Percentiles rank a stretch among this genome's conserved stretches.
These are phyloP conservation scores for Microcebus jonahi DNA, from an alignment of 2,113 vertebrate species.

Conservation along the genomic window DNA sequence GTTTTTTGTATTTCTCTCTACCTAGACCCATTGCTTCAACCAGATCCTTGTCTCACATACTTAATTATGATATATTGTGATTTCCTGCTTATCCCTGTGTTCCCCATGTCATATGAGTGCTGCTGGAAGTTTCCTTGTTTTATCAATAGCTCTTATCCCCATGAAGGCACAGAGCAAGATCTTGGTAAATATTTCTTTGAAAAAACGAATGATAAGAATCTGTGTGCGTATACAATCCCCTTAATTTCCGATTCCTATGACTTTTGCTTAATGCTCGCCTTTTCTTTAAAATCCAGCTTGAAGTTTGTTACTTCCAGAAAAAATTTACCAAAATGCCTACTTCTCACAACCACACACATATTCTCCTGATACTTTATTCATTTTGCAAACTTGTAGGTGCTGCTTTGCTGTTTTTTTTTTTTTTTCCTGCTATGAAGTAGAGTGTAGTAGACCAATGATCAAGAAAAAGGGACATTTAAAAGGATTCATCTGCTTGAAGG, in stretches of 20 bases:
- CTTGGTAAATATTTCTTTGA: background rate
- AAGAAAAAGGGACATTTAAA: background rate
- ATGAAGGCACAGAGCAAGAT: background rate
- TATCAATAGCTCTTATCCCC: background rate
- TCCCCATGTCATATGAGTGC: background rate
- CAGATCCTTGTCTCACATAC: background rate
- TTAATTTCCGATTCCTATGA: background rate
- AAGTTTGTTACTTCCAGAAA: background rate
- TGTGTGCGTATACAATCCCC: background rate
- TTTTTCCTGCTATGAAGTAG: background rate
- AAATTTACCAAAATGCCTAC: background rate
- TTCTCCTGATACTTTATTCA: background rate
- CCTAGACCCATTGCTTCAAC: background rate
- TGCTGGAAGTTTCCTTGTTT: background rate
- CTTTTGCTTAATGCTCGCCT: background rate
- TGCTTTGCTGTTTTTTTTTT: background rate
- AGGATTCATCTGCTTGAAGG: background rate
- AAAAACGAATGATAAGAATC: slow-evolving; percentile 23
- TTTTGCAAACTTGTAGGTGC: background rate
- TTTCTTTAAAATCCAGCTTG: background rate
- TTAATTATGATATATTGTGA: background rate
- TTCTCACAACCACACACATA: background rate
- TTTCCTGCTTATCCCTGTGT: background rate
- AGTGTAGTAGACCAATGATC: background rate
- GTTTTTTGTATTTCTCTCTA: background rate